Evolutionary conservation across 2,888 invertebrate genomes (phyloP).

Genomic region (Ennomos quercinarius): DNA sequence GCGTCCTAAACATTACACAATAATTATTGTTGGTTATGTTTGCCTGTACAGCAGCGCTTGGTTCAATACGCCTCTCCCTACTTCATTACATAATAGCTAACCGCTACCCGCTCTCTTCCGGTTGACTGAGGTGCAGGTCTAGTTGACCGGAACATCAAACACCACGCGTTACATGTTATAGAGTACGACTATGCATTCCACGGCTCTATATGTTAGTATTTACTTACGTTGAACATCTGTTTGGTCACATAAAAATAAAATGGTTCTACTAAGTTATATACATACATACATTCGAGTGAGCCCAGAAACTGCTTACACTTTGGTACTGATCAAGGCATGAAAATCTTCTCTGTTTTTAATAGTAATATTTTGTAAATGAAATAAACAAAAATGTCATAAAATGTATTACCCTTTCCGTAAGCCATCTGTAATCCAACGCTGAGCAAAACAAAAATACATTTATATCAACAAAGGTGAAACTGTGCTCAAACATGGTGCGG

Average conservation of each 20-base stretch:
- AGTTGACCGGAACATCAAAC: conserved; percentile 28
- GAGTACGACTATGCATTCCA: background rate
- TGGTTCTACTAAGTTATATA: no score
- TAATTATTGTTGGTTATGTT: no score
- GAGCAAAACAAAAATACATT: conserved; percentile 73
- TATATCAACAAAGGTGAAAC: conserved; percentile 45
- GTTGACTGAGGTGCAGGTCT: conserved; percentile 16
- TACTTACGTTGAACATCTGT: no score
- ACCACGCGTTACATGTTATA: conserved; percentile 8
- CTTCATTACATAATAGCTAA: no score
- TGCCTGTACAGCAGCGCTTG: no score
- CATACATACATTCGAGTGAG: no score
- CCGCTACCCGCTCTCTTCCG: conserved; percentile 3
- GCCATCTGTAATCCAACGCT: conserved; percentile 82
- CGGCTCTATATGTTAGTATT: no score
- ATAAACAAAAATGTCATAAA: conserved; percentile 23
- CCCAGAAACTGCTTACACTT: background rate
- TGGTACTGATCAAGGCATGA: conserved; percentile 10
- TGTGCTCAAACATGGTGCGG: conserved; percentile 37
- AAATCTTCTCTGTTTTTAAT: background rate
- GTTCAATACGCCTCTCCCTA: no score
- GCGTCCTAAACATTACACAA: no score
- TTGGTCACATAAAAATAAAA: no score
- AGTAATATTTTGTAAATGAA: conserved; percentile 4
- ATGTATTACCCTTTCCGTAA: conserved; percentile 70